Evolutionary conservation across 2,888 invertebrate genomes (phyloP), one percentile per base, ranked within the genome.

Genomic region (Pyrrhia umbra): DNA sequence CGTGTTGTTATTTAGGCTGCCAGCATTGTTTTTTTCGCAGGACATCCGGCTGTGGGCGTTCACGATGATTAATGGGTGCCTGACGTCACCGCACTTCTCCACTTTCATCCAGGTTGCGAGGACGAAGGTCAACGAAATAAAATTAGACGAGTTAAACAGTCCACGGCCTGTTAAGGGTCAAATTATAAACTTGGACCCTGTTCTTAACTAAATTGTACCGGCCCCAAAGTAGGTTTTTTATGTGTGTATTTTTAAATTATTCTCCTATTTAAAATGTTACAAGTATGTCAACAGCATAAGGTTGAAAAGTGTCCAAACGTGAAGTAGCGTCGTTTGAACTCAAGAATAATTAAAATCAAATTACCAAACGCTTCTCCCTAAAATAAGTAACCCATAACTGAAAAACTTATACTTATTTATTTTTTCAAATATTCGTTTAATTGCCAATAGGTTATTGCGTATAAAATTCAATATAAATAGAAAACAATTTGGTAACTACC

Each of bases 121-220:
- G 67, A 63, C 54, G 54, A 64, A 63, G 57, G 63, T 57, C 57
- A 49, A 46, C 45, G 27, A 49, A 63, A 70, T 50, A 16, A 50
- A 54, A 60, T 63, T 50, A 60, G 40, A 16, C 4, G 8, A n/a
- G 25, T 25, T 10, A 15, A 40, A 40, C 20, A 8, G 6, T 20
- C 20, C 21, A 49, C 30, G 49, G 9, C 8, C 27, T 16, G 9
- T n/a, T 20, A 16, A 50, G 18, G 23, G 34, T 43, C 16, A n/a
- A 25, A 51, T 51, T 51, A 45, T 51, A 18, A 51, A 51, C 37
- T 45, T 45, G 34, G 34, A 13, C n/a, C 34, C 34, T n/a, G 34
- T n/a, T n/a, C n/a, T 34, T 13, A n/a, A n/a, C n/a, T 4, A n/a
- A 13, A 21, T 13, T 45, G 2, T n/a, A 23, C 18, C 13, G n/a